These are phyloP conservation scores for Bolinopsis microptera DNA, from an alignment of 37 sponge, comb jelly and placozoan genomes.

Conservation along the genomic window DNA sequence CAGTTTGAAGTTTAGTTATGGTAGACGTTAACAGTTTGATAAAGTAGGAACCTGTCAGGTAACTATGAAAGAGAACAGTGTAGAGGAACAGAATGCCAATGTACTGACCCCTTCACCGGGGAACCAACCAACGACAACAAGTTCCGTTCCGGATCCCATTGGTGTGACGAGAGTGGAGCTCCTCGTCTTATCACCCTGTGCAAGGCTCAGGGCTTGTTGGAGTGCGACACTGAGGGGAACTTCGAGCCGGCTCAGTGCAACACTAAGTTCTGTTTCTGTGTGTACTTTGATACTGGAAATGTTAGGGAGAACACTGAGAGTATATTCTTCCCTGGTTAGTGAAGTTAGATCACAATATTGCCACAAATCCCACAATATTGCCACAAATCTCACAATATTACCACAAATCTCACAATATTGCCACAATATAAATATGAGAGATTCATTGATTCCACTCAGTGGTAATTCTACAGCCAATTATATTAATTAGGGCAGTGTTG, in stretches of 20 bases:
- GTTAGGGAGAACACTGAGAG: conserved; percentile 55
- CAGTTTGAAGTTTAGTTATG: too few species aligned
- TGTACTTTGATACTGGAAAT: conserved; percentile 36
- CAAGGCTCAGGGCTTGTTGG: background rate
- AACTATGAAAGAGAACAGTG: conserved; percentile 16
- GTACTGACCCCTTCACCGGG: conserved; percentile 15
- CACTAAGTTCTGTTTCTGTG: conserved; percentile 61
- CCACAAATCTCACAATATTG: background rate
- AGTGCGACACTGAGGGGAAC: background rate
- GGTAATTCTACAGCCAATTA: too few species aligned
- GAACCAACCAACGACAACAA: background rate
- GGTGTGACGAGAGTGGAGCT: conserved; percentile 45
- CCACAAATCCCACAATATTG: background rate
- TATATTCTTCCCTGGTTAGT: conserved; percentile 40
- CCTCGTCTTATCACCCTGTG: conserved; percentile 16
- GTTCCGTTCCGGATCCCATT: background rate
- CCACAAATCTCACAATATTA: background rate
- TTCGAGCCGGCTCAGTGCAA: conserved; percentile 60
- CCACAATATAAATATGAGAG: background rate
- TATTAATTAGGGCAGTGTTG: too few species aligned
- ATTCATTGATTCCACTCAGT: too few species aligned
- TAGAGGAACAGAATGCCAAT: background rate
- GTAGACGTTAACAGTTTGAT: too few species aligned
- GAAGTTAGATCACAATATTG: background rate
- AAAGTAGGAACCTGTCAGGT: background rate